Percentiles rank a stretch among this genome's conserved stretches.
phyloP scores from a whole-genome alignment of 2,797 vertebrate genomes.

The Fratercula arctica region DNA sequence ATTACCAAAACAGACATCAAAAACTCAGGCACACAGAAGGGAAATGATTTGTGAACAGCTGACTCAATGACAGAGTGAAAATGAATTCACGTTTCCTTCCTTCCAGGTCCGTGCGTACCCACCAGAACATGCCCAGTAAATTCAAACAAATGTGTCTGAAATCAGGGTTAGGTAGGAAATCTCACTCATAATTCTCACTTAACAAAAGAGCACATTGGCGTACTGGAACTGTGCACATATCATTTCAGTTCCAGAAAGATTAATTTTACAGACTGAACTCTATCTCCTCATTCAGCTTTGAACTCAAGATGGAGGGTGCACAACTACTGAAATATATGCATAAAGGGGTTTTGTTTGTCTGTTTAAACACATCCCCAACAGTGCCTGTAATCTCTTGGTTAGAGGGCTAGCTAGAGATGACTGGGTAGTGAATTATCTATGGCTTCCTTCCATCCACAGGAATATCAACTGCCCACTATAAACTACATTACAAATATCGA shows the following conservation, averaged over 20 bases:
- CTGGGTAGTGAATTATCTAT: conserved; percentile 1
- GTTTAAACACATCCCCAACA: not conserved
- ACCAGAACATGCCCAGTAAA: not conserved
- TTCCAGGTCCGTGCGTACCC: not conserved
- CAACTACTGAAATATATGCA: not conserved
- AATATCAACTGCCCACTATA: not conserved
- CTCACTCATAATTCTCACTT: not conserved
- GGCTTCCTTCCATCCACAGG: not conserved
- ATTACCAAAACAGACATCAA: not conserved
- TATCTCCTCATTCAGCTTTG: not conserved
- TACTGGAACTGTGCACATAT: not conserved
- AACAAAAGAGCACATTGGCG: not conserved
- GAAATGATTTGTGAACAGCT: not conserved
- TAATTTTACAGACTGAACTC: not conserved
- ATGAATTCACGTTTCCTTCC: not conserved
- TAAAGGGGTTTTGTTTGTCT: not conserved
- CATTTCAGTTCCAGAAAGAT: not conserved
- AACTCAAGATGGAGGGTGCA: not conserved
- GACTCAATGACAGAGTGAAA: not conserved
- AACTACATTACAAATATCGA: conserved; percentile 13
- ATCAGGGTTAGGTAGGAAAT: not conserved
- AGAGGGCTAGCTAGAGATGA: not conserved
- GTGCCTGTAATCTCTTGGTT: not conserved
- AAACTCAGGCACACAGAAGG: not conserved
- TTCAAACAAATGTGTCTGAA: not conserved